Base-by-base conservation (phyloP, 2,888 invertebrate species). In the Gastrophysa polygoni region DNA sequence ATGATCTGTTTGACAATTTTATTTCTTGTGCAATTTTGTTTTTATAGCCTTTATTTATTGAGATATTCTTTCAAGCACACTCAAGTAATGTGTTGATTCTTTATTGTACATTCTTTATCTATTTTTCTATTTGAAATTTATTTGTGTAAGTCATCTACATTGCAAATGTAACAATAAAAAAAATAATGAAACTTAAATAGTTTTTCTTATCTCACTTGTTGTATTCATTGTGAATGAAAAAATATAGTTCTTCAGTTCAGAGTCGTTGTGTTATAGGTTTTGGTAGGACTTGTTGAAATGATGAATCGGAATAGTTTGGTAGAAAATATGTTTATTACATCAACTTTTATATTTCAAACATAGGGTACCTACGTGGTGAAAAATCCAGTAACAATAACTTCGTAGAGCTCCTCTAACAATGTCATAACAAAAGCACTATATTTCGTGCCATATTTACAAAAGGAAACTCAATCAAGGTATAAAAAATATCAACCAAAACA, bases 321-420 rank as follows among this genome's bases (percentile, higher is more conserved):
- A 69, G 65, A 70, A 70, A 70, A 70, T 67, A 65, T 66, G 63
- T 68, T 69, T 69, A 64, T 67, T 70, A 70, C 70, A 70, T 61
- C 67, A 63, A 70, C 64, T 67, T 68, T 63, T 63, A 67, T 60
- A 60, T 38, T 38, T 38, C 38, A 38, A 38, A 38, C 55, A 60
- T 52, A 52, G 52, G 67, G 38, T 38, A 38, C 38, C 38, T 66
- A 68, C 64, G 66, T 65, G 63, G 65, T 67, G 68, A 65, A 67
- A 69, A 69, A 63, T 60, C 49, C 57, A 60, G 14, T 38, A 38
- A 38, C 38, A 38, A 38, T 38, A 38, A 38, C 60, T 60, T 55
- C 49, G 54, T 47, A 60, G 60, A 60, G 60, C 60, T 55, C 54
- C 38, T 48, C 50, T 64, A 64, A 64, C 63, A 64, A 64, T 57